A percentile compares a stretch with the other conserved stretches of the same genome.
Evolutionary conservation across 2,888 invertebrate genomes (phyloP).

Genomic region (Cheilosia variabilis): DNA sequence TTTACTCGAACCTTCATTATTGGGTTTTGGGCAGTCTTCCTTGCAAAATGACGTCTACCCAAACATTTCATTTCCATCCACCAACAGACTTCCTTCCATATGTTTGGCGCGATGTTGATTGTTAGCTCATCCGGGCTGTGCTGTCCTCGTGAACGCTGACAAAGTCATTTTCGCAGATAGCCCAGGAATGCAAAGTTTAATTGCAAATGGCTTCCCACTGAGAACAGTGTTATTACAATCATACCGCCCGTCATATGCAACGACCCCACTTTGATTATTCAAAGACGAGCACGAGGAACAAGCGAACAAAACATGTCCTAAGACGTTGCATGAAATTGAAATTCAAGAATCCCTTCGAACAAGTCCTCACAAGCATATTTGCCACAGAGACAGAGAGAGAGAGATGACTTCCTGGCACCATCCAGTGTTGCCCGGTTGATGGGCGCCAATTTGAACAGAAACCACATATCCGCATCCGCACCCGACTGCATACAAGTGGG

Average conservation of each 20-base stretch:
- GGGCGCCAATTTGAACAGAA: slow-evolving; percentile 46
- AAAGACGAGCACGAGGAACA: slow-evolving; percentile 54
- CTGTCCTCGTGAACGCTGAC: too few species aligned
- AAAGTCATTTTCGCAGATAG: too few species aligned
- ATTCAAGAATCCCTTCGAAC: slow-evolving; percentile 36
- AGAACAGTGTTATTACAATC: background rate
- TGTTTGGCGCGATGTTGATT: too few species aligned
- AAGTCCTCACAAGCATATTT: slow-evolving; percentile 16
- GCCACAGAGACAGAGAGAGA: background rate
- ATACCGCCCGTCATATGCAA: background rate
- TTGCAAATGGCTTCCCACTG: slow-evolving; percentile 1
- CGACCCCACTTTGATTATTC: slow-evolving; percentile 34
- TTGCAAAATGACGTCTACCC: too few species aligned
- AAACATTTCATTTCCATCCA: too few species aligned
- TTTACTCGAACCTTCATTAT: too few species aligned
- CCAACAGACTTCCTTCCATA: too few species aligned
- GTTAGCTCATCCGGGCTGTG: too few species aligned
- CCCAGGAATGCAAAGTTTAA: slow-evolving; percentile 6
- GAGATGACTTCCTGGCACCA: slow-evolving; percentile 56
- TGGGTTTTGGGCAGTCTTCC: too few species aligned
- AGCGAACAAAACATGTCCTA: slow-evolving; percentile 32
- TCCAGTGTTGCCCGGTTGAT: slow-evolving; percentile 53
- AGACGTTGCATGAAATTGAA: slow-evolving; percentile 49
- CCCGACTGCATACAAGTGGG: slow-evolving; percentile 1
- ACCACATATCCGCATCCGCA: slow-evolving; percentile 2